Percentiles rank a stretch among this genome's conserved stretches.
Conservation (phyloP, 2,888 invertebrate genomes). For the Molorchus minor region DNA sequence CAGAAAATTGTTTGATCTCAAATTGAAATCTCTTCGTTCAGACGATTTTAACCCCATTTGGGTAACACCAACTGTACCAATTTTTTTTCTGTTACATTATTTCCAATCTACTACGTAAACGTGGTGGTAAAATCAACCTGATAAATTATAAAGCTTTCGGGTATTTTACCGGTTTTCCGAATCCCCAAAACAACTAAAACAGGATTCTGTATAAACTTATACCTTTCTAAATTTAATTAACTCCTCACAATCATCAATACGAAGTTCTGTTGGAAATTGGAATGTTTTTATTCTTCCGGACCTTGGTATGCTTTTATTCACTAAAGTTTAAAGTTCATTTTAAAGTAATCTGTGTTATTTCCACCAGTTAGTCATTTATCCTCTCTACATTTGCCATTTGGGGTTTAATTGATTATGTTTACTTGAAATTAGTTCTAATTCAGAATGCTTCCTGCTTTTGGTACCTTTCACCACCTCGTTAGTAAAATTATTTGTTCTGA, state of each 20-base stretch:
- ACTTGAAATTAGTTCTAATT: conserved; percentile 20
- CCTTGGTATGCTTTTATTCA: not conserved
- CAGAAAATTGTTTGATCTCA: too few relatives aligned
- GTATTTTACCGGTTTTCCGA: too few relatives aligned
- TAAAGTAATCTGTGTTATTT: conserved; percentile 23
- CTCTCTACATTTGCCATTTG: conserved; percentile 27
- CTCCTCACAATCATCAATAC: not conserved
- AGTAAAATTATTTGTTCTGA: conserved; percentile 16
- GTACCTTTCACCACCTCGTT: conserved; percentile 19
- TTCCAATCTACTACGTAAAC: too few relatives aligned
- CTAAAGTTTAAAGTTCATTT: conserved; percentile 15
- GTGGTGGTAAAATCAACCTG: too few relatives aligned
- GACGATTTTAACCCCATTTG: too few relatives aligned
- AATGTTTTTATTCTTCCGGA: not conserved
- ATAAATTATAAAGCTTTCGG: too few relatives aligned
- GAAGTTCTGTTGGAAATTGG: conserved; percentile 1
- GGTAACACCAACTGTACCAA: too few relatives aligned
- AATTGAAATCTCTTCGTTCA: too few relatives aligned
- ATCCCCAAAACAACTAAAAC: not conserved
- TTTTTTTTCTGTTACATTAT: too few relatives aligned
- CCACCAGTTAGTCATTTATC: conserved; percentile 20
- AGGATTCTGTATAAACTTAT: conserved; percentile 7
- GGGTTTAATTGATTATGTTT: conserved; percentile 32
- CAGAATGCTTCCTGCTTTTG: conserved; percentile 5
- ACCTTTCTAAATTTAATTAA: conserved; percentile 10